Percentiles rank a stretch among this genome's conserved stretches.
Conservation (phyloP, 2,888 invertebrate genomes). For the Sialis lutaria region DNA sequence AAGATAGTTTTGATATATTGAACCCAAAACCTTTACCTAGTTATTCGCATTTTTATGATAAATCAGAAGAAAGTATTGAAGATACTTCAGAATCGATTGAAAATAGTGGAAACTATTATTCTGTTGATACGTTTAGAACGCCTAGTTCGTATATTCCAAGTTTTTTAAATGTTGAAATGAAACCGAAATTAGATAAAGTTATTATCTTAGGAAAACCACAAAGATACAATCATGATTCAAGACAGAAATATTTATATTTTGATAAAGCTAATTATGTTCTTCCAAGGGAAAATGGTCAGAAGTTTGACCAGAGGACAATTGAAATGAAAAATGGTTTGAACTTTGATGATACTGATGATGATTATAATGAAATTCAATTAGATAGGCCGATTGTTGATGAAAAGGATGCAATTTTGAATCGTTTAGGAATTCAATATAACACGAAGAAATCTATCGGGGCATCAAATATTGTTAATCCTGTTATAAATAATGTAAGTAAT, state of each 20-base stretch:
- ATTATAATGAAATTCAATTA: too few species aligned
- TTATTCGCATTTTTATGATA: constrained; percentile 3
- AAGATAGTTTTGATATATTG: constrained; percentile 2
- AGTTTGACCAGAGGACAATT: constrained; percentile 2
- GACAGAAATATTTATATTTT: background rate
- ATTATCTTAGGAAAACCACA: constrained; percentile 12
- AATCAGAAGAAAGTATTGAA: background rate
- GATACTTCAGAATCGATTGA: constrained; percentile 1
- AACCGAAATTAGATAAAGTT: constrained; percentile 11
- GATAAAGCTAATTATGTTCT: constrained; percentile 4
- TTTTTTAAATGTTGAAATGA: constrained; percentile 11
- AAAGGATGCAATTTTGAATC: too few species aligned
- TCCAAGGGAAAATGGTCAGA: background rate
- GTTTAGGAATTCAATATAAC: too few species aligned
- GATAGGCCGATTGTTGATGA: too few species aligned
- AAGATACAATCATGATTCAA: background rate
- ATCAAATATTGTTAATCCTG: too few species aligned
- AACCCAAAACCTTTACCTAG: constrained; percentile 4
- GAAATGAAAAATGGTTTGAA: constrained; percentile 3
- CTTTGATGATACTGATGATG: background rate
- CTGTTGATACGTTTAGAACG: background rate
- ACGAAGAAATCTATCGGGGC: too few species aligned
- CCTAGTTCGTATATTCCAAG: background rate
- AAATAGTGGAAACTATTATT: background rate
- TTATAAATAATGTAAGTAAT: too few species aligned